These are phyloP conservation scores for Stenchaetothrips biformis DNA, from an alignment of 2,888 invertebrate species.

Conservation along the genomic window DNA sequence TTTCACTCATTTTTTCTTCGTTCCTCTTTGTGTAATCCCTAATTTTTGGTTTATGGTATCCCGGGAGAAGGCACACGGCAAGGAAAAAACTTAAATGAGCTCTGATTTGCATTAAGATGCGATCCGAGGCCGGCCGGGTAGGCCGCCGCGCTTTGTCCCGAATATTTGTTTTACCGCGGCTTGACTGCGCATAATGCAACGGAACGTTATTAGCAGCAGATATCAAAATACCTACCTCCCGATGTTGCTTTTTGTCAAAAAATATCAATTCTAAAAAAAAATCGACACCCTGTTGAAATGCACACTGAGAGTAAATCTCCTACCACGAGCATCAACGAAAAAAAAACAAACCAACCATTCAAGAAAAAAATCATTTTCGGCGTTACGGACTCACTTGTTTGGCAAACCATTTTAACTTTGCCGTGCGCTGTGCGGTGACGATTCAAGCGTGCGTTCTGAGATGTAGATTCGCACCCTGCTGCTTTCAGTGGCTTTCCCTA, in stretches of 20 bases:
- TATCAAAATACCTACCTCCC: too few relatives aligned
- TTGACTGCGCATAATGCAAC: conserved; percentile 14
- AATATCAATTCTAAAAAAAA: too few relatives aligned
- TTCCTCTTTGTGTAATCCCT: neutral
- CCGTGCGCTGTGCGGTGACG: neutral
- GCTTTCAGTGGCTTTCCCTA: conserved; percentile 13
- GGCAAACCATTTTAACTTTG: too few relatives aligned
- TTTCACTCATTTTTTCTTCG: neutral
- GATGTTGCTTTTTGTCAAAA: too few relatives aligned
- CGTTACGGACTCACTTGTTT: too few relatives aligned
- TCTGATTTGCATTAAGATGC: conserved; percentile 25
- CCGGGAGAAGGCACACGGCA: neutral
- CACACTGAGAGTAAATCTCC: too few relatives aligned
- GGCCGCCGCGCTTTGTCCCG: neutral
- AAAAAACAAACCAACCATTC: too few relatives aligned
- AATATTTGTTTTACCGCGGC: conserved; percentile 21
- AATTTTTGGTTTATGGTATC: conserved; percentile 21
- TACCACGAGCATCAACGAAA: too few relatives aligned
- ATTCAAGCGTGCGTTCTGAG: neutral
- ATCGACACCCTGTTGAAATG: too few relatives aligned
- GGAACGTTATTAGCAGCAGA: conserved; percentile 1
- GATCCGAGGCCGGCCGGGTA: neutral
- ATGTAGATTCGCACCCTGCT: conserved; percentile 9
- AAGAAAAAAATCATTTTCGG: too few relatives aligned
- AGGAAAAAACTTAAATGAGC: conserved; percentile 19